Evolutionary conservation across 2,113 vertebrate species (phyloP).

Genomic region (Halcyon malimbica): DNA sequence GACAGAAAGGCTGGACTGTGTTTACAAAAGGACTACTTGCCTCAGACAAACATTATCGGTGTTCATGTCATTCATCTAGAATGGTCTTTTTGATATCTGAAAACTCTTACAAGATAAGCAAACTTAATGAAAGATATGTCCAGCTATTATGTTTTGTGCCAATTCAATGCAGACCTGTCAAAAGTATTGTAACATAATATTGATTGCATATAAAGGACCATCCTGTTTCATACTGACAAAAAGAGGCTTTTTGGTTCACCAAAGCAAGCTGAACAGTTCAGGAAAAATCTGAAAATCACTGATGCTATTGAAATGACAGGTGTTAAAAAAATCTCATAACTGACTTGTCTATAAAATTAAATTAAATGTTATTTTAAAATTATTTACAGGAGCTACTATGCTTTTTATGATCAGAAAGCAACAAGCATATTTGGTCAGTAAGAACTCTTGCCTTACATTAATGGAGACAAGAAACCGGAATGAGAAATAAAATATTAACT

Average conservation of each 20-base stretch:
- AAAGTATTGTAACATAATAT: not conserved
- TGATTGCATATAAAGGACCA: not conserved
- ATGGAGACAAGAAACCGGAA: not conserved
- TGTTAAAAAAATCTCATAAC: not conserved
- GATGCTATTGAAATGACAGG: not conserved
- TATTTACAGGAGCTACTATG: not conserved
- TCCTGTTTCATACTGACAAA: not conserved
- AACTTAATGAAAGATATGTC: not conserved
- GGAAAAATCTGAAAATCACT: not conserved
- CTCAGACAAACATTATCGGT: not conserved
- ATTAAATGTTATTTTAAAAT: not conserved
- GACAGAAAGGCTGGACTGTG: not conserved
- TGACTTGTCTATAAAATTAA: not conserved
- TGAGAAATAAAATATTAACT: not conserved
- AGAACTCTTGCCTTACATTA: not conserved
- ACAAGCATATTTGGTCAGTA: not conserved
- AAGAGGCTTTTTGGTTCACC: not conserved
- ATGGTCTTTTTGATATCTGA: not conserved
- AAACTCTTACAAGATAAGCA: not conserved
- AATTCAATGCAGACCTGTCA: not conserved
- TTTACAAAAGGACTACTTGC: not conserved
- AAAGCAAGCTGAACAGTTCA: not conserved
- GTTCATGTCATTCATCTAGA: not conserved
- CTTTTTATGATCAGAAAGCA: not conserved
- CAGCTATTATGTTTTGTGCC: not conserved